Evolutionary conservation across 2,888 invertebrate genomes (phyloP).

Genomic region (Alloscopus bannaensis): DNA sequence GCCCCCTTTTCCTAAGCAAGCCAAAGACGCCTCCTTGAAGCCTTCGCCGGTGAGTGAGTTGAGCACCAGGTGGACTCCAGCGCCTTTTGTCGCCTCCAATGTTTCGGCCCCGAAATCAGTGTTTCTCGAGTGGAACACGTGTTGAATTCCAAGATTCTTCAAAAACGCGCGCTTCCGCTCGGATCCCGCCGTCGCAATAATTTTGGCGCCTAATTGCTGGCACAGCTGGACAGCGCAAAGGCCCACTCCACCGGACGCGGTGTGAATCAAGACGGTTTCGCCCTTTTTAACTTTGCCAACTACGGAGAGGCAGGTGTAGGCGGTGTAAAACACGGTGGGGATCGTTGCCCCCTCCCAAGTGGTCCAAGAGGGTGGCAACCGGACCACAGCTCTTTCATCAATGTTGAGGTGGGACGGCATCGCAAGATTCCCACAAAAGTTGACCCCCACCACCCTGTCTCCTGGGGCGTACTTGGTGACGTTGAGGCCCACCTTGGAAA

Average conservation of each 20-base stretch:
- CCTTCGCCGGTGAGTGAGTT: constrained; percentile 49
- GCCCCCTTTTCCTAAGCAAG: constrained; percentile 24
- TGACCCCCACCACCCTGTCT: constrained; percentile 9
- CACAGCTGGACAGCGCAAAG: constrained; percentile 46
- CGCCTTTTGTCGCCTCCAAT: constrained; percentile 36
- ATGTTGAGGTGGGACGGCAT: constrained; percentile 10
- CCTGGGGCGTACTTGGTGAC: constrained; percentile 76
- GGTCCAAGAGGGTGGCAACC: not conserved
- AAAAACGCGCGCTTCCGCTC: constrained; percentile 54
- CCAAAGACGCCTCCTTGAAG: constrained; percentile 60
- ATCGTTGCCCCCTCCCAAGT: constrained; percentile 24
- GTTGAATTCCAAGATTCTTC: constrained; percentile 53
- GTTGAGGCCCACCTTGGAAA: constrained; percentile 79
- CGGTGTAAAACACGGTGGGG: constrained; percentile 25
- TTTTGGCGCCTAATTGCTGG: constrained; percentile 29
- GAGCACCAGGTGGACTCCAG: constrained; percentile 59
- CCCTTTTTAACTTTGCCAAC: constrained; percentile 5
- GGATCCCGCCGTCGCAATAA: constrained; percentile 63
- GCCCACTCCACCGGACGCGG: constrained; percentile 49
- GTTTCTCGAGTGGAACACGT: constrained; percentile 64
- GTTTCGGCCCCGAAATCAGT: constrained; percentile 49
- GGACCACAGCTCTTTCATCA: too few species aligned
- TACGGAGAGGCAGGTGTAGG: constrained; percentile 5
- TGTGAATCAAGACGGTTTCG: constrained; percentile 18
- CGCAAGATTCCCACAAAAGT: not conserved